A percentile compares a stretch with the other conserved stretches of the same genome.
Evolutionary conservation across 2,888 invertebrate species (phyloP).

Genomic region (Aspidapion aeneum): DNA sequence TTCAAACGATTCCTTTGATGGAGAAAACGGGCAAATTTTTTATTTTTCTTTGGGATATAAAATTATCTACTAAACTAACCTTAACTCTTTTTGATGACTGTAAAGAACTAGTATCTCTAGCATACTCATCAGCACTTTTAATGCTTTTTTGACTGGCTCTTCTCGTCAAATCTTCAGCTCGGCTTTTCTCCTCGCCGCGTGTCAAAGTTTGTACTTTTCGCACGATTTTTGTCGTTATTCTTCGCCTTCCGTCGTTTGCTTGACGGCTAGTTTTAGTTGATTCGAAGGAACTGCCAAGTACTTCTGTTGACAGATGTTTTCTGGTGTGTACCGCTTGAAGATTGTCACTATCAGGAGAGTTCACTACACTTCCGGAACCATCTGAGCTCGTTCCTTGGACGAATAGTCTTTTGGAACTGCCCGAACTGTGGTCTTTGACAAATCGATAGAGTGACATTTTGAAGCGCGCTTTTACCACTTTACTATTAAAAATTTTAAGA

Average conservation of each 20-base stretch:
- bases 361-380: conserved; percentile 22
- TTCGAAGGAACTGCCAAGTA: conserved; percentile 72
- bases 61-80: conserved; percentile 53
- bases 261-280: conserved; percentile 79
- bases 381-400: conserved; percentile 62
- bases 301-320: conserved; percentile 78
- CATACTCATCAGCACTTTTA: conserved; percentile 54
- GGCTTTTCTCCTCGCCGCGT: conserved; percentile 77
- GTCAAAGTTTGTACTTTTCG: conserved; percentile 86
- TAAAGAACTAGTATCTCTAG: conserved; percentile 47
- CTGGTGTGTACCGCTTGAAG: conserved; percentile 79
- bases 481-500: no score
- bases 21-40: no score
- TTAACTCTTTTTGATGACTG: conserved; percentile 58
- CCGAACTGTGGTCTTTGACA: conserved; percentile 59
- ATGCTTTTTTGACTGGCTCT: conserved; percentile 55
- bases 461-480: no score
- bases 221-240: conserved; percentile 83
- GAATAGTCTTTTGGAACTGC: conserved; percentile 64
- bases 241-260: conserved; percentile 72
- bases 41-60: no score
- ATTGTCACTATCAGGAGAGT: conserved; percentile 48
- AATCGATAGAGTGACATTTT: conserved; percentile 67
- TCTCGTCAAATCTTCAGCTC: conserved; percentile 65
- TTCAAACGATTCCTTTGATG: no score